Evolutionary conservation across 2,113 vertebrate genomes (phyloP).

Genomic region (Seriola dumerili): DNA sequence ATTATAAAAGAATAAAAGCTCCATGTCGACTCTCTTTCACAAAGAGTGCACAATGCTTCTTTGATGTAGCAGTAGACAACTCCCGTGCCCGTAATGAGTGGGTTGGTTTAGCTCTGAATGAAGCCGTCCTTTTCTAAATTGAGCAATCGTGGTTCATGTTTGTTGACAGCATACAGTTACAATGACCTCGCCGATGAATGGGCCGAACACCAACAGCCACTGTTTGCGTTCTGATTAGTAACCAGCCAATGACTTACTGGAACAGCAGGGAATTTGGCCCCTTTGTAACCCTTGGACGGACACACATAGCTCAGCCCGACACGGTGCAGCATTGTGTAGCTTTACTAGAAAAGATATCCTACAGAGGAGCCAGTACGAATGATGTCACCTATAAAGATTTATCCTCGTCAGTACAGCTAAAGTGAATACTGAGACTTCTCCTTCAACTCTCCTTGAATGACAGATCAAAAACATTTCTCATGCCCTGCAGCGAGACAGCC

Average conservation of each 20-base stretch:
- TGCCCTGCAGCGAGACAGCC: neutral
- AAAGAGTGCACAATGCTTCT: neutral
- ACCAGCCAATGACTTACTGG: slow-evolving; percentile 1
- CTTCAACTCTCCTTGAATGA: slow-evolving; percentile 43
- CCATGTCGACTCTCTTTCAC: neutral
- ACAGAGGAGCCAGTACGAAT: slow-evolving; percentile 7
- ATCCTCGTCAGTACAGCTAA: slow-evolving; percentile 2
- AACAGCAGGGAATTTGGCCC: neutral
- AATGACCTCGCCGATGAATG: neutral
- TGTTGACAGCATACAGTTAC: neutral
- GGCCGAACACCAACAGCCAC: neutral
- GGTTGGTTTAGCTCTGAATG: neutral
- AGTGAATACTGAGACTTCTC: slow-evolving; percentile 27
- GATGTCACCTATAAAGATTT: neutral
- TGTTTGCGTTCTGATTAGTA: slow-evolving; percentile 9
- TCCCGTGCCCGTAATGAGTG: neutral
- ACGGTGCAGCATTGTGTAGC: neutral
- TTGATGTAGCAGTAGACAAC: slow-evolving; percentile 13
- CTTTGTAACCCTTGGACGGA: slow-evolving; percentile 14
- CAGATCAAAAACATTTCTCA: slow-evolving; percentile 22
- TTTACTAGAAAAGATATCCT: slow-evolving; percentile 1
- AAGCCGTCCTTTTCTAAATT: slow-evolving; percentile 19
- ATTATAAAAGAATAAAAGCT: neutral
- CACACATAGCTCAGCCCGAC: neutral
- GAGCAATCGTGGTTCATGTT: neutral